Evolutionary conservation across 2,888 invertebrate genomes (phyloP).

Genomic region (Junonia oenone): DNA sequence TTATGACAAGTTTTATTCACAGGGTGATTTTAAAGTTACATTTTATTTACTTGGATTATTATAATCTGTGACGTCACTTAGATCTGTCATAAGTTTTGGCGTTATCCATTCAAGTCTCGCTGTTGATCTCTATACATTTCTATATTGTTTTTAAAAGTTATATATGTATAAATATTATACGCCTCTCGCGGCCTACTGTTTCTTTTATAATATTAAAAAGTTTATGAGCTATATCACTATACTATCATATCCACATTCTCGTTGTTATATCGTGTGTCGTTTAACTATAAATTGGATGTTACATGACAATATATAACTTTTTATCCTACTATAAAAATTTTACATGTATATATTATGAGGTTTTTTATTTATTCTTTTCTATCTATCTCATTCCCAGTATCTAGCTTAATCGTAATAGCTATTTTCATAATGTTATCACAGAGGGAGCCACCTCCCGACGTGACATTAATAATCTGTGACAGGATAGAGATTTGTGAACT

Average conservation of each 20-base stretch:
- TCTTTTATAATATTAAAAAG: conserved; percentile 41
- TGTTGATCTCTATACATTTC: conserved; percentile 55
- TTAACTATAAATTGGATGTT: conserved; percentile 59
- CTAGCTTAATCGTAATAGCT: conserved; percentile 10
- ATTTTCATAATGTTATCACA: conserved; percentile 6
- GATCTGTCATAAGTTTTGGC: conserved; percentile 35
- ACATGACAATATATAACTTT: conserved; percentile 72
- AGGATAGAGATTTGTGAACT: conserved; percentile 17
- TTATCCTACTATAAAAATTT: conserved; percentile 36
- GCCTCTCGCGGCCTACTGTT: conserved; percentile 43
- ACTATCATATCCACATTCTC: conserved; percentile 69
- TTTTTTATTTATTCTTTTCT: not conserved
- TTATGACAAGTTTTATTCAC: not conserved
- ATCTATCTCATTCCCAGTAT: conserved; percentile 1
- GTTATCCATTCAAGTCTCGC: conserved; percentile 60
- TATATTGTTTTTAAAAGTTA: conserved; percentile 38
- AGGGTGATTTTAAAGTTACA: not conserved
- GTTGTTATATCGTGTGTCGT: conserved; percentile 67
- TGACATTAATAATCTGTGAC: conserved; percentile 20
- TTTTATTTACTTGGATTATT: not conserved
- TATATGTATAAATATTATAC: conserved; percentile 54
- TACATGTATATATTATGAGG: conserved; percentile 35
- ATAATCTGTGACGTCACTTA: not conserved
- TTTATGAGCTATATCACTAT: conserved; percentile 58
- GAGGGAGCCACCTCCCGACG: not conserved